Evolutionary conservation across 2,113 vertebrate genomes (phyloP).

Genomic region (Sorex araneus): DNA sequence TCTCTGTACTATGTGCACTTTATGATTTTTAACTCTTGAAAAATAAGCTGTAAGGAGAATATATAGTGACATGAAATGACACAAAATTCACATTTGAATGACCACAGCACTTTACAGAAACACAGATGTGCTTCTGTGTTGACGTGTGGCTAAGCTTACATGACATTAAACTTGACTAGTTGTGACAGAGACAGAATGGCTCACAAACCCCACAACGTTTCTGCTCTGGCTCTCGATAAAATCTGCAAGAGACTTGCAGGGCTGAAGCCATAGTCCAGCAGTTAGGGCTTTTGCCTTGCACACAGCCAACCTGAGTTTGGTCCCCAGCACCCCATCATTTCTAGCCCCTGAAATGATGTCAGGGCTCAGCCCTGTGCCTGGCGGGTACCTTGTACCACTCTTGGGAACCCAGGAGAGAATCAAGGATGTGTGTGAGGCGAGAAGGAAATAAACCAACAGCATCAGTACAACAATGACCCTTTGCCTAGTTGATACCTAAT

Average conservation of each 20-base stretch:
- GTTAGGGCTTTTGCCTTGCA: too few relatives aligned
- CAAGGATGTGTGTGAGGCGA: background rate
- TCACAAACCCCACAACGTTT: background rate
- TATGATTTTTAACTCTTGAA: constrained; percentile 7
- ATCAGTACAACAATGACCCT: fast-evolving
- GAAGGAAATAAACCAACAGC: background rate
- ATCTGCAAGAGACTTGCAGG: too few relatives aligned
- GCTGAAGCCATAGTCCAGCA: too few relatives aligned
- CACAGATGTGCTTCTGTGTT: background rate
- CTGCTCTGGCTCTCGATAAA: fast-evolving
- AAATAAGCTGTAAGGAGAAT: background rate
- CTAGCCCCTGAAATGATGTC: background rate
- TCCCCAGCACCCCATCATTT: too few relatives aligned
- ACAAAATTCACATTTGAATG: background rate
- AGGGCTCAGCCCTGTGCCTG: background rate
- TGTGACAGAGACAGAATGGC: fast-evolving
- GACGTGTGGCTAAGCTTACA: background rate
- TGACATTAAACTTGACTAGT: background rate
- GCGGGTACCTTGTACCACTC: fast-evolving
- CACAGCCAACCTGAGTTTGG: too few relatives aligned
- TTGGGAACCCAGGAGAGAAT: background rate
- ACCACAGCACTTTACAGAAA: background rate
- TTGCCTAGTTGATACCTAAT: background rate
- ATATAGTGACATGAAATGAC: background rate
- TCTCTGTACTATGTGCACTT: too few relatives aligned